A percentile compares a stretch with the other conserved stretches of the same genome.
These are phyloP conservation scores for Drosophila triauraria DNA, from an alignment of 1,140 invertebrate genomes.

Conservation along the genomic window DNA sequence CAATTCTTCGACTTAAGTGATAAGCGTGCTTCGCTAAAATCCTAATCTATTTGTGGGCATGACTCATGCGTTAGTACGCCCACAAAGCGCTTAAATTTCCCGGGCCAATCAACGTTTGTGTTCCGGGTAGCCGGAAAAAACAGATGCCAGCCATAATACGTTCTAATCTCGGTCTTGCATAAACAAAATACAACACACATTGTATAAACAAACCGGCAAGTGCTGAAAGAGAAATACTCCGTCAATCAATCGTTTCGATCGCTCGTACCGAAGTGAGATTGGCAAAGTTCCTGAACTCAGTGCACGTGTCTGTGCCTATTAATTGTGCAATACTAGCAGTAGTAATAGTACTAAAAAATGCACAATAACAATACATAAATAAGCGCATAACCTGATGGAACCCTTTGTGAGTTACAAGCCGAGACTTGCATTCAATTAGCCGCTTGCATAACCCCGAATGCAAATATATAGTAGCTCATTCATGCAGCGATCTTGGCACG, in stretches of 20 bases:
- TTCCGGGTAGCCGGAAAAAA: conserved; percentile 22
- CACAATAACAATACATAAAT: conserved; percentile 27
- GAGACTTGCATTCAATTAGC: conserved; percentile 38
- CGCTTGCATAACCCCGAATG: conserved; percentile 30
- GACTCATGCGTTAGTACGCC: conserved; percentile 7
- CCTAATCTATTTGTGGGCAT: conserved; percentile 16
- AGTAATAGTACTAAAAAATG: background rate
- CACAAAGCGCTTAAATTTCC: conserved; percentile 9
- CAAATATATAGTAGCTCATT: conserved; percentile 44
- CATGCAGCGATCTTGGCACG: conserved; percentile 33
- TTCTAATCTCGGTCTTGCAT: conserved; percentile 41
- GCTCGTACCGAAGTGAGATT: background rate
- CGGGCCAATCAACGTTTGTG: background rate
- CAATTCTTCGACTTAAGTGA: background rate
- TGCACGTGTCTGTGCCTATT: conserved; percentile 7
- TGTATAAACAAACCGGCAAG: conserved; percentile 18
- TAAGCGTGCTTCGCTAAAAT: background rate
- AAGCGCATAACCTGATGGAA: conserved; percentile 32
- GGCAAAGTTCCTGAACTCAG: conserved; percentile 21
- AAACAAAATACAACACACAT: conserved; percentile 31
- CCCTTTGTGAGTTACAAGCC: conserved; percentile 34
- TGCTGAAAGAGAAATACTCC: conserved; percentile 20
- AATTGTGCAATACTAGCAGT: conserved; percentile 12
- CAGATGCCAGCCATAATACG: conserved; percentile 28
- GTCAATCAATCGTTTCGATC: conserved; percentile 14